A percentile compares a stretch with the other conserved stretches of the same genome.
These are phyloP conservation scores for Umimayanthus kanabou DNA, from an alignment of 92 coral and sea anemone genomes.

Conservation along the genomic window DNA sequence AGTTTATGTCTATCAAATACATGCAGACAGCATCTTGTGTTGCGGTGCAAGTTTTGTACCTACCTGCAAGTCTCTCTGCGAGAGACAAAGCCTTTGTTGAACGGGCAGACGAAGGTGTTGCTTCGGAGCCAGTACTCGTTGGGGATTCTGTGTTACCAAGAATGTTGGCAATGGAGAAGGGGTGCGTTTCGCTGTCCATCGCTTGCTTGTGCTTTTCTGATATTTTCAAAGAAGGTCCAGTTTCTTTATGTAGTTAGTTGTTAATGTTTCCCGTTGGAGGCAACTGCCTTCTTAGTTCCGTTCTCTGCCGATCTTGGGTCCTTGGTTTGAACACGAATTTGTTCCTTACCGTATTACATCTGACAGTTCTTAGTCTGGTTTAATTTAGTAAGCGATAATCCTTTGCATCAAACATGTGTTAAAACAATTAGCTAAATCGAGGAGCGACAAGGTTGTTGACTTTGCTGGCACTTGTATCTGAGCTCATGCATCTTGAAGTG, in stretches of 20 bases:
- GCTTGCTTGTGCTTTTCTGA: neutral
- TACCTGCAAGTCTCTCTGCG: slow-evolving; percentile 41
- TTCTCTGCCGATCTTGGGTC: neutral
- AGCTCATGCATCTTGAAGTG: slow-evolving; percentile 15
- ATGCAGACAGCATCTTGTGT: neutral
- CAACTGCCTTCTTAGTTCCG: neutral
- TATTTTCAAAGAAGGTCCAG: too few relatives aligned
- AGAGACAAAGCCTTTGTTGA: slow-evolving; percentile 26
- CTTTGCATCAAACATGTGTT: slow-evolving; percentile 32
- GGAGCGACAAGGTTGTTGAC: slow-evolving; percentile 22
- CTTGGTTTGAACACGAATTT: neutral
- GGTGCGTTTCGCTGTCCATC: slow-evolving; percentile 20
- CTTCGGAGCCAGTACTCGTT: neutral
- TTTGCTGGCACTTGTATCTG: slow-evolving; percentile 27
- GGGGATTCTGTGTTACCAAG: slow-evolving; percentile 20
- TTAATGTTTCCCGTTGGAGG: neutral
- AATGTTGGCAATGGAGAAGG: slow-evolving; percentile 33
- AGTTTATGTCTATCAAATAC: neutral
- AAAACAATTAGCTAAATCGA: slow-evolving; percentile 21
- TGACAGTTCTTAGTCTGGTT: neutral
- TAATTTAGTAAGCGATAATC: slow-evolving; percentile 28
- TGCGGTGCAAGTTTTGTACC: neutral
- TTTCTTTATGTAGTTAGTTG: neutral
- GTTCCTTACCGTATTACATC: neutral
- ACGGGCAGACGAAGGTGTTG: neutral